phyloP scores from a whole-genome alignment of 2,888 invertebrate genomes.

The Leptinotarsa rubiginosa region DNA sequence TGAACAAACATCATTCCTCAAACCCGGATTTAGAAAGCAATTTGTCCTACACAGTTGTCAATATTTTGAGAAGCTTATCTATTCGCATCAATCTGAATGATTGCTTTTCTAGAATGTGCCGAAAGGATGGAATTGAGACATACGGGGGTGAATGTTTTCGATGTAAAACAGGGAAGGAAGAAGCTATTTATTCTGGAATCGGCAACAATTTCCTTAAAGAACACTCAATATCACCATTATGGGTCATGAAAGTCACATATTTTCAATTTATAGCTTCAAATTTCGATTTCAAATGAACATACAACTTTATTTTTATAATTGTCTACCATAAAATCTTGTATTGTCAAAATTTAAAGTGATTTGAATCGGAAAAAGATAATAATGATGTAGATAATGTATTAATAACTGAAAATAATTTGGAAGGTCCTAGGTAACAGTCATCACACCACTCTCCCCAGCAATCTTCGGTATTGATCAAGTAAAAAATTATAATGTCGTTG shows the following conservation, averaged over 20 bases:
- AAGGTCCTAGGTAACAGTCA: too few relatives aligned
- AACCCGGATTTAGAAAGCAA: conserved; percentile 37
- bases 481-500: too few relatives aligned
- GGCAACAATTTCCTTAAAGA: neutral
- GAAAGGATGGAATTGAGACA: neutral
- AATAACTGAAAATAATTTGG: too few relatives aligned
- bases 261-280: neutral
- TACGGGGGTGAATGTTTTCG: neutral
- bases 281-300: neutral
- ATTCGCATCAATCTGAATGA: conserved; percentile 37
- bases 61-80: conserved; percentile 40
- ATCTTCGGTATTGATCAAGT: too few relatives aligned
- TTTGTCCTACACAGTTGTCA: conserved; percentile 35
- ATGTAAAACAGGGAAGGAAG: neutral
- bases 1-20: conserved; percentile 33
- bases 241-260: neutral
- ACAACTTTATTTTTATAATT: neutral
- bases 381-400: too few relatives aligned
- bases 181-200: neutral
- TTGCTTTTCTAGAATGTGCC: conserved; percentile 22
- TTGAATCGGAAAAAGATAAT: too few relatives aligned
- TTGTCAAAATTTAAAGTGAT: too few relatives aligned
- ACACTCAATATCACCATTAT: neutral
- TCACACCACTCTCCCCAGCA: too few relatives aligned
- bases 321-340: neutral